Conservation (phyloP, 2,797 vertebrate genomes). For the Varecia variegata region DNA sequence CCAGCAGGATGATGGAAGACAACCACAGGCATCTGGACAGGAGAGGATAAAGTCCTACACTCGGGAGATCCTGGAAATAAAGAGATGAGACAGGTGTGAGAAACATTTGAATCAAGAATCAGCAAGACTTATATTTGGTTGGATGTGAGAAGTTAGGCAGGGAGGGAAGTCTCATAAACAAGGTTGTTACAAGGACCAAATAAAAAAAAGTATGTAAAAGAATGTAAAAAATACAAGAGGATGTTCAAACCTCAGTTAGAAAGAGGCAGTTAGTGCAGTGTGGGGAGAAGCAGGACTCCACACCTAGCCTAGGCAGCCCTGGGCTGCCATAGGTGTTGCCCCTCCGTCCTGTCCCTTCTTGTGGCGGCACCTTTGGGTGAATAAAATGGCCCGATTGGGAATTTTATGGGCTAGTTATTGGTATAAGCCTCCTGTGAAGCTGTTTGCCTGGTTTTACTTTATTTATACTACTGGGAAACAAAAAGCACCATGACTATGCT, state of each 20-base stretch:
- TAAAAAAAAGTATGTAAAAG: not conserved
- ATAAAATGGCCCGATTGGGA: not conserved
- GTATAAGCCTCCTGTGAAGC: not conserved
- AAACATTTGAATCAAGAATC: not conserved
- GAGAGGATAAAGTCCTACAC: not conserved
- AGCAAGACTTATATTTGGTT: not conserved
- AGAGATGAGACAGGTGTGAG: too few species aligned
- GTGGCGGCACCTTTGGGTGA: not conserved
- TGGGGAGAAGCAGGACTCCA: not conserved
- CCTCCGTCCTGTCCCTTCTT: not conserved
- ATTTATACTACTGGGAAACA: not conserved
- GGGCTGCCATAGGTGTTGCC: too few species aligned
- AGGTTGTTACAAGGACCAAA: not conserved
- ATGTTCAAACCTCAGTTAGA: not conserved
- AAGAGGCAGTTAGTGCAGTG: fast-evolving
- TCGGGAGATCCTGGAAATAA: not conserved
- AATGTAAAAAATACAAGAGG: not conserved
- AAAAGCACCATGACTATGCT: not conserved
- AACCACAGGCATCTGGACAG: too few species aligned
- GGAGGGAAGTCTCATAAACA: not conserved
- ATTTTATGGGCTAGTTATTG: not conserved
- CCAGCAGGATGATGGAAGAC: not conserved
- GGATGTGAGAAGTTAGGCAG: not conserved
- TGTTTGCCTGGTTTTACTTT: not conserved
- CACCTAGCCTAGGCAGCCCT: fast-evolving